Conservation (phyloP, 2,888 invertebrate species). For the Camponotus fellah region DNA sequence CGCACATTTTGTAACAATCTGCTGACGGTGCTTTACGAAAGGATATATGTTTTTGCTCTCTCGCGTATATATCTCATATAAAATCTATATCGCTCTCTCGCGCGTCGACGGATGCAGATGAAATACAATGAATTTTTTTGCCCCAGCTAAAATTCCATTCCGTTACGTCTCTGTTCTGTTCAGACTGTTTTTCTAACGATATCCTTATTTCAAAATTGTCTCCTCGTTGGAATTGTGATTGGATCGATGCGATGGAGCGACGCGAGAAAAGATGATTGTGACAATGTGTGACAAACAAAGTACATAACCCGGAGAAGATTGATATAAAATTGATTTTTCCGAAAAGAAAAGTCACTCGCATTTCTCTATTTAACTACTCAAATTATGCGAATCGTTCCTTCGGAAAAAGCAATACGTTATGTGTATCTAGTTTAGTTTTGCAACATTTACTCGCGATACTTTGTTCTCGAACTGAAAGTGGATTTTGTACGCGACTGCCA, state of each 20-base stretch:
- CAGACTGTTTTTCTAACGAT: not conserved
- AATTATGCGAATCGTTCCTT: conserved; percentile 19
- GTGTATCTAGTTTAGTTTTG: conserved; percentile 22
- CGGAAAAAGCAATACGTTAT: conserved; percentile 39
- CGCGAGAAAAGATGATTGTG: conserved; percentile 1
- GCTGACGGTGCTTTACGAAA: not conserved
- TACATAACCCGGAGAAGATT: conserved; percentile 19
- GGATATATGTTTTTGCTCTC: not conserved
- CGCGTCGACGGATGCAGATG: not conserved
- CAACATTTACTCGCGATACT: not conserved
- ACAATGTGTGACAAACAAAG: conserved; percentile 15
- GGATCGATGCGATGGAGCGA: not conserved
- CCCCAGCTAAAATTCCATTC: not conserved
- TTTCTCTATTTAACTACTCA: conserved; percentile 2
- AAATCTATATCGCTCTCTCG: conserved; percentile 2
- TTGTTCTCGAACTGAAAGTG: not conserved
- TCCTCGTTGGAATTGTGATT: not conserved
- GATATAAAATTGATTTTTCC: conserved; percentile 31
- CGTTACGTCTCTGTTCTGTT: not conserved
- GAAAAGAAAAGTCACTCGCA: conserved; percentile 27
- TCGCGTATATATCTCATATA: not conserved
- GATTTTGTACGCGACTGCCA: conserved; percentile 6
- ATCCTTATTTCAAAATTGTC: not conserved
- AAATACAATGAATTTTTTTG: not conserved
- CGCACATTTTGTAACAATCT: conserved; percentile 2